These are phyloP conservation scores for Phalloptychus januarius DNA, from an alignment of 2,797 vertebrate genomes.

Conservation along the genomic window DNA sequence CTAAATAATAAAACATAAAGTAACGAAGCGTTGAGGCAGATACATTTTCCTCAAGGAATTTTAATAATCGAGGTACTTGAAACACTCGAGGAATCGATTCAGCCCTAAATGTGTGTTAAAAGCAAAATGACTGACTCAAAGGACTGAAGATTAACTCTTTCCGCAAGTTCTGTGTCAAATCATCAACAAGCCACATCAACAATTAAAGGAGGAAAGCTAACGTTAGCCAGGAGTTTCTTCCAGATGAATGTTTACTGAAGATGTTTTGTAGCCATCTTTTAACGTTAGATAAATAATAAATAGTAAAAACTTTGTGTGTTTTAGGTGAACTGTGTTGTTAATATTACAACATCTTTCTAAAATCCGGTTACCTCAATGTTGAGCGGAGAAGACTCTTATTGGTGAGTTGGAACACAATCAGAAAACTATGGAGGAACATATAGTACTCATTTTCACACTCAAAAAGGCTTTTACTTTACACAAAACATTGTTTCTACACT, in stretches of 20 bases:
- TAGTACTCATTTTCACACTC: background rate
- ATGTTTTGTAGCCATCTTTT: background rate
- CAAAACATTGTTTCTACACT: background rate
- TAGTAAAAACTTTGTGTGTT: background rate
- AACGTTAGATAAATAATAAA: background rate
- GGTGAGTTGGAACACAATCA: background rate
- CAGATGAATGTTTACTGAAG: background rate
- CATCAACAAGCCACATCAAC: background rate
- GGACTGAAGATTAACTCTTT: background rate
- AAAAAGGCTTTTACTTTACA: background rate
- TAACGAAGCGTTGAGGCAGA: too few relatives aligned
- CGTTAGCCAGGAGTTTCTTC: background rate
- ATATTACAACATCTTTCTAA: background rate
- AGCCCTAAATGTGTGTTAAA: background rate
- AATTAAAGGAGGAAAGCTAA: background rate
- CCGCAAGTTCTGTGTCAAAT: background rate
- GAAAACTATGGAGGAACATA: background rate
- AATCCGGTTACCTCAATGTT: background rate
- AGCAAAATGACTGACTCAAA: background rate
- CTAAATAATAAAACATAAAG: too few relatives aligned
- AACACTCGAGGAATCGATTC: too few relatives aligned
- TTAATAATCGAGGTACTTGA: too few relatives aligned
- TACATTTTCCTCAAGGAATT: too few relatives aligned
- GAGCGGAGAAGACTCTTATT: background rate
- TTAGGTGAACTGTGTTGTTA: background rate